Evolutionary conservation across 2,888 invertebrate genomes (phyloP), one percentile per base, ranked within the genome.

Genomic region (Oscheius myriophilus): DNA sequence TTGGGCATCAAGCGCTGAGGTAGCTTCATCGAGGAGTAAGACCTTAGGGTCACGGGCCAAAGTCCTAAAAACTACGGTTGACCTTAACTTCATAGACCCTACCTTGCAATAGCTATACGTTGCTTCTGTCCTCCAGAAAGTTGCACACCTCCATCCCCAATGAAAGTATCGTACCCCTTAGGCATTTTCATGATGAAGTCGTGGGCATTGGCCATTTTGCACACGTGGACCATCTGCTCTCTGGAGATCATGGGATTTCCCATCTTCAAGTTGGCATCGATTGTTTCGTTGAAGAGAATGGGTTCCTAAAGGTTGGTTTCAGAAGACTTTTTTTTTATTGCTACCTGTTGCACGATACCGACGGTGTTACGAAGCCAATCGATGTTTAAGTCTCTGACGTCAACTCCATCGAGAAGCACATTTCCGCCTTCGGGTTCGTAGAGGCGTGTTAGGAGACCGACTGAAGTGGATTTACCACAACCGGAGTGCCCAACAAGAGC

Each of bases 1-100:
- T 86, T 92, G 92, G 59, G 92, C 91, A 85, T 93, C 92, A 46
- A 93, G 88, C 16, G 90, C 90, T n/a, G 89, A 89, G 9, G 90
- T 90, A 0, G 90, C 90, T 84, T 90, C 90, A 81, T 90, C 91
- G 52, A 91, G 84, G 12, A 91, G 86, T n/a, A 91, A 85, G 51
- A 79, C 69, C 53, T 75, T 79, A 6, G 80, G 80, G 67, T 80
- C 75, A 57, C 80, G 63, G 11, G 76, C 78, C 14, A 80, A 62
- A 0, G 82, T 81, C 67, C 82, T 33, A 9, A 33, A 33, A 33
- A 3, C 33, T 6, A 33, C n/a, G n/a, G n/a, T n/a, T n/a, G n/a
- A n/a, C n/a, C n/a, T n/a, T n/a, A n/a, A n/a, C n/a, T n/a, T n/a
- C n/a, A n/a, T n/a, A n/a, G n/a, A n/a, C n/a, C n/a, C n/a, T 33